These are phyloP conservation scores for Caloenas nicobarica DNA, from an alignment of 2,113 vertebrate genomes.

Conservation along the genomic window DNA sequence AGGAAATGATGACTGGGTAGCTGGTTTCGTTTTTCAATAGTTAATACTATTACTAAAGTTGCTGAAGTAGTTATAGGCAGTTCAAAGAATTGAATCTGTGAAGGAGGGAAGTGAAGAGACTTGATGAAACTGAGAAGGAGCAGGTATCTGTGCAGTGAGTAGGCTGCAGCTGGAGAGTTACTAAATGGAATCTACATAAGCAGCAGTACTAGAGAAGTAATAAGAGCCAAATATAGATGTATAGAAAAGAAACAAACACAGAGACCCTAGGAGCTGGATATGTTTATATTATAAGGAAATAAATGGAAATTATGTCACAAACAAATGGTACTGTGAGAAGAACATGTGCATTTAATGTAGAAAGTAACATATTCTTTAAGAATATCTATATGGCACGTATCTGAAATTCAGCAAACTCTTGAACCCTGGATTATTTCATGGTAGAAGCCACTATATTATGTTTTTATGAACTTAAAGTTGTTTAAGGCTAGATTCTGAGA, in stretches of 20 bases:
- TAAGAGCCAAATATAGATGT: not conserved
- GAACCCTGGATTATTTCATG: not conserved
- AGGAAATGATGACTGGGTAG: not conserved
- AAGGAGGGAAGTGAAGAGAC: not conserved
- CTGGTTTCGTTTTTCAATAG: not conserved
- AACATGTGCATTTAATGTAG: not conserved
- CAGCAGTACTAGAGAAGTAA: not conserved
- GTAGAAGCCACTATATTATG: not conserved
- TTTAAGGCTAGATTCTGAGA: not conserved
- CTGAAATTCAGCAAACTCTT: not conserved
- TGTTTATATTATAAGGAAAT: not conserved
- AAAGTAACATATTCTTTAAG: not conserved
- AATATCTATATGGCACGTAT: not conserved
- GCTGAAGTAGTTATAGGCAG: not conserved
- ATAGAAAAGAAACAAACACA: not conserved
- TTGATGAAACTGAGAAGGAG: not conserved
- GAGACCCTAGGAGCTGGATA: not conserved
- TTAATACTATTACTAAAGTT: not conserved
- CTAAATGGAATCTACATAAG: not conserved
- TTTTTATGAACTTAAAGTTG: not conserved
- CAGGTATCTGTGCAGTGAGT: not conserved
- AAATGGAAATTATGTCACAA: not conserved
- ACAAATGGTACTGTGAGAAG: not conserved
- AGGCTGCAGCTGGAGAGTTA: not conserved
- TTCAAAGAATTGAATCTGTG: not conserved